These are phyloP conservation scores for Pao palembangensis DNA, from an alignment of 2,113 vertebrate genomes.

Conservation along the genomic window DNA sequence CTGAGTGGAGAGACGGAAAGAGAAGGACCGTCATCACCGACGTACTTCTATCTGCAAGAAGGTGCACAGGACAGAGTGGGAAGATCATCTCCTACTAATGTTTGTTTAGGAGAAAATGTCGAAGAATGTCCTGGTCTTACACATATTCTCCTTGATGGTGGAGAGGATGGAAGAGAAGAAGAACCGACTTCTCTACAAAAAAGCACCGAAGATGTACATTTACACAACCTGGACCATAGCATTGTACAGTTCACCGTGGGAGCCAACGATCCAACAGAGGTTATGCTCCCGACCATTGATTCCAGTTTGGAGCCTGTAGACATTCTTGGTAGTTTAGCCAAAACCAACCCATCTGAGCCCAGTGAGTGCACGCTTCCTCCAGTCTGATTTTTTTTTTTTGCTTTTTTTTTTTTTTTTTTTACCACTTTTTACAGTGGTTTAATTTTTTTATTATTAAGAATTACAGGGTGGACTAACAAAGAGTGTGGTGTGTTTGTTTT, in stretches of 20 bases:
- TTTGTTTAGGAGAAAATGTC: conserved; percentile 15
- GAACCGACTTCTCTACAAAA: conserved; percentile 8
- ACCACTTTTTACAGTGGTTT: too few species aligned
- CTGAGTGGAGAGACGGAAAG: conserved; percentile 36
- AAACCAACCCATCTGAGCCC: conserved; percentile 39
- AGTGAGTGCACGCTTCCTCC: conserved; percentile 59
- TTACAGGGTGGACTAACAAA: too few species aligned
- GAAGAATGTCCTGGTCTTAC: conserved; percentile 6
- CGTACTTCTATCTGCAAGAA: conserved; percentile 4
- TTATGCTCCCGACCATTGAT: conserved; percentile 7
- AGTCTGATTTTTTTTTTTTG: background rate
- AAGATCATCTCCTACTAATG: background rate
- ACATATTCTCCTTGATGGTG: background rate
- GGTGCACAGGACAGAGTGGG: conserved; percentile 5
- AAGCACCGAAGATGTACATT: conserved; percentile 10
- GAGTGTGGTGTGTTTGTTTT: conserved; percentile 18
- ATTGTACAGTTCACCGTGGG: conserved; percentile 52
- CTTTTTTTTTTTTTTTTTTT: too few species aligned
- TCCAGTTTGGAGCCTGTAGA: background rate
- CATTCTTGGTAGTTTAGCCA: background rate
- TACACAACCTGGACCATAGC: conserved; percentile 29
- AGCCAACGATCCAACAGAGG: conserved; percentile 18
- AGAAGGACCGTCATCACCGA: conserved; percentile 5
- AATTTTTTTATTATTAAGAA: too few species aligned
- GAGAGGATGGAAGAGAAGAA: conserved; percentile 16